phyloP scores from a whole-genome alignment of 1,140 invertebrate genomes.

The Muscidifurax raptorellus region DNA sequence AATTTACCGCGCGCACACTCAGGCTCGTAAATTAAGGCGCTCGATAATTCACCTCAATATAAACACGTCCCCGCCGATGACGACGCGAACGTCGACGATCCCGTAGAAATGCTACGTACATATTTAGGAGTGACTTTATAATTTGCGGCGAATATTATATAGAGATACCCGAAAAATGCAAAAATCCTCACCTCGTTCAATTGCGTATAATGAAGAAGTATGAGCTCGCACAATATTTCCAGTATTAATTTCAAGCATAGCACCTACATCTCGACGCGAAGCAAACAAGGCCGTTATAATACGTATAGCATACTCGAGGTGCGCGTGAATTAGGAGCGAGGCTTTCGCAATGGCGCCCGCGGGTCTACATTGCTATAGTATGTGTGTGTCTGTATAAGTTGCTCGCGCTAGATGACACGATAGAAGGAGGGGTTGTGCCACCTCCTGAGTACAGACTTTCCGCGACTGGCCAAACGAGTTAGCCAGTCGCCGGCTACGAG shows the following conservation, averaged over 20 bases:
- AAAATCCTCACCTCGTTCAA: background rate
- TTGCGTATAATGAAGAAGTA: background rate
- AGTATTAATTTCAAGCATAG: background rate
- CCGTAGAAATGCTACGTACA: background rate
- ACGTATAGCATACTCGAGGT: background rate
- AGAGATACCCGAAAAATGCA: too few relatives aligned
- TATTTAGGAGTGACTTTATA: too few relatives aligned
- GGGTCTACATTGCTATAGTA: background rate
- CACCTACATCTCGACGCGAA: background rate
- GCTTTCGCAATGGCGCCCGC: constrained; percentile 26
- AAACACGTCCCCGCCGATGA: constrained; percentile 6
- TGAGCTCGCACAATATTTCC: background rate
- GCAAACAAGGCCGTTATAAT: background rate
- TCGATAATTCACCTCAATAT: constrained; percentile 48
- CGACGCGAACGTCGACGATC: background rate
- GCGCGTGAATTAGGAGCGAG: constrained; percentile 27
- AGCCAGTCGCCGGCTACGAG: background rate
- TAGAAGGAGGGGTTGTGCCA: constrained; percentile 3
- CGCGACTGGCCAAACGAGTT: background rate
- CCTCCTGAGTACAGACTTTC: background rate
- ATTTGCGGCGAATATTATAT: too few relatives aligned
- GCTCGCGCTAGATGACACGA: background rate
- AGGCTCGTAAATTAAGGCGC: constrained; percentile 43
- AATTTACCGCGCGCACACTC: constrained; percentile 36
- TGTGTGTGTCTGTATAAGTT: background rate